Conservation (phyloP, 2,113 vertebrate species). For the Catagonus wagneri region DNA sequence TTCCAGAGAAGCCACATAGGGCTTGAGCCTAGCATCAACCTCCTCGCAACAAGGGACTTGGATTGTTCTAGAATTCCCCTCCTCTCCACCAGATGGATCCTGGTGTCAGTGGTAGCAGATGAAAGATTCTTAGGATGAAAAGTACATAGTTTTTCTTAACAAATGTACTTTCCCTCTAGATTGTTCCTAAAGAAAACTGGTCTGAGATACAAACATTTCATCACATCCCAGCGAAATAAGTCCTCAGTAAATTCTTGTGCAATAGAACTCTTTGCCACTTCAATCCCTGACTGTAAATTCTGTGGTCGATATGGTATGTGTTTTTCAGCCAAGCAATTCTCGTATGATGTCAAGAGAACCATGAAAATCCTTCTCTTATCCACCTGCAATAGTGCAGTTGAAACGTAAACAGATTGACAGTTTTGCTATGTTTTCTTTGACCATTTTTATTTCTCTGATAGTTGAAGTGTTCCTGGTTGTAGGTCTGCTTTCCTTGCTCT, state of each 20-base stretch:
- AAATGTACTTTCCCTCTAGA: not conserved
- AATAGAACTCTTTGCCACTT: not conserved
- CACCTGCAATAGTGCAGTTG: not conserved
- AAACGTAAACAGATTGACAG: not conserved
- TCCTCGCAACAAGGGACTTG: not conserved
- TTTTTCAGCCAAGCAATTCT: not conserved
- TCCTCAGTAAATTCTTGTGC: not conserved
- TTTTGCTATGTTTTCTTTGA: not conserved
- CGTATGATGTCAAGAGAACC: not conserved
- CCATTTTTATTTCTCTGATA: constrained; percentile 12
- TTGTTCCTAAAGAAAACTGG: not conserved
- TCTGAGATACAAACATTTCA: not conserved
- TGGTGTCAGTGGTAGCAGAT: not conserved
- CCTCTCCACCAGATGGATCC: not conserved
- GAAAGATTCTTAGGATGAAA: not conserved
- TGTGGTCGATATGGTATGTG: not conserved
- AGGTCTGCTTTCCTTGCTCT: not conserved
- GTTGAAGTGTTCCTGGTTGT: constrained; percentile 6
- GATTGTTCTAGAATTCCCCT: not conserved
- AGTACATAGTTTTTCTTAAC: not conserved
- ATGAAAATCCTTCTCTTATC: not conserved
- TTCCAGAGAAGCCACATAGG: not conserved
- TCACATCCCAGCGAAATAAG: not conserved
- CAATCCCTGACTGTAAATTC: not conserved
- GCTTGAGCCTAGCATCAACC: not conserved